A percentile compares a stretch with the other conserved stretches of the same genome.
Evolutionary conservation across 2,113 vertebrate genomes (phyloP).

Genomic region (Sminthopsis crassicaudata): DNA sequence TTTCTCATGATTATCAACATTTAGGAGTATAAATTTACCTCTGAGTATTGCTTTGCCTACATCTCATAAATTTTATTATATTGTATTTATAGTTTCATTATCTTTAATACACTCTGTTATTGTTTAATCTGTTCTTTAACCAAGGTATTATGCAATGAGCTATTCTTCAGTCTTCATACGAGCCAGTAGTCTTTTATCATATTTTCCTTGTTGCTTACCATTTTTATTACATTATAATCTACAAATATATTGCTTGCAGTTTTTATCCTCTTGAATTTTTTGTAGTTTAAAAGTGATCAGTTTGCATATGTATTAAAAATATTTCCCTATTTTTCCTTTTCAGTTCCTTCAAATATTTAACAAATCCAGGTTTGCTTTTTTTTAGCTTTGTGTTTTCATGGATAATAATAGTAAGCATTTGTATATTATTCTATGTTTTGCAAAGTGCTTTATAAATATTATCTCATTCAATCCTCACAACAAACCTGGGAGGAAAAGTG

Average conservation of each 20-base stretch:
- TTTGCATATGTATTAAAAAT: not conserved
- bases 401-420: not conserved
- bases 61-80: conserved; percentile 34
- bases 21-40: conserved; percentile 48
- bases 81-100: conserved; percentile 32
- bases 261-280: not conserved
- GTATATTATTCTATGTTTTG: not conserved
- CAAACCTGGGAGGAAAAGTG: not conserved
- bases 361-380: not conserved
- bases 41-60: conserved; percentile 45
- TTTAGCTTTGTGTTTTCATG: not conserved
- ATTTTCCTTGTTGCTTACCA: not conserved
- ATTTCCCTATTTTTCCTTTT: conserved; percentile 2
- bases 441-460: not conserved
- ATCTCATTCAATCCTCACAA: not conserved
- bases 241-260: not conserved
- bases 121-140: conserved; percentile 3
- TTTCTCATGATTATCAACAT: not conserved
- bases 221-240: conserved; percentile 1
- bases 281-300: not conserved
- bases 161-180: not conserved
- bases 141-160: not conserved
- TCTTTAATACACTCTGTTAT: conserved; percentile 2
- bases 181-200: not conserved
- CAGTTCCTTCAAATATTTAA: not conserved